Base-by-base conservation (phyloP, 1,140 invertebrate genomes). In the Bursaphelenchus mucronatus region DNA sequence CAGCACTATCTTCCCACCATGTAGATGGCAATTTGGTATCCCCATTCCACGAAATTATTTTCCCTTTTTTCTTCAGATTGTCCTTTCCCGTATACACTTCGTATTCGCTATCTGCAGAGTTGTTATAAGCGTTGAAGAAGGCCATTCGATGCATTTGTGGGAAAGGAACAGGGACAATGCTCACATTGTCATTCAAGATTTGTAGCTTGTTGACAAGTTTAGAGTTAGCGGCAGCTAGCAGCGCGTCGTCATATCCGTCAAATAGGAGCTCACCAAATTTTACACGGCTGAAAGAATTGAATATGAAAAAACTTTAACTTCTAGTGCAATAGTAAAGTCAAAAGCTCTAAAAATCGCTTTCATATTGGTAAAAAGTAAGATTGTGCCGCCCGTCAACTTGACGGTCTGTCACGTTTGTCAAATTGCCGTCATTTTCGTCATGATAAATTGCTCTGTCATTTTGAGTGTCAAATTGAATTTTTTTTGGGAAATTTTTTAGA, bases 21-120 rank as follows among this genome's bases (percentile, higher is more conserved):
- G 13, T 10, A 9, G 44, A 49, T 3, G 66, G 66, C 10, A 67
- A 53, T 21, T 19, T 21, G 5, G 19, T 40, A 6, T 11, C 21
- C 40, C 50, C 44, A 10, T 47, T 52, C 66, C 66, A 67, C 21
- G 44, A 30, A 8, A 43, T 17, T 13, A 67, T 58, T 56, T 68
- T 13, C 8, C 66, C 66, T 10, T 71, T 39, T n/a, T 70, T 73
- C 17, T 51, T 41, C n/a, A 70, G 41, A 39, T 70, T 51, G 7
- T 40, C 61, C 40, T 70, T 70, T 5, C 68, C 68, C 8, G 68
- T 72, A 13, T 57, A 17, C 15, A 70, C 61, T 13, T 19, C 44
- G 46, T 70, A 70, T 19, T 66, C 62, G 13, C 66, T 69, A 46
- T 70, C 68, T 43, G 71, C 72, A 2, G 69, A 71, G 47, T 70